These are phyloP conservation scores for Dermatophagoides farinae DNA, from an alignment of 1,140 invertebrate genomes.

Conservation along the genomic window DNA sequence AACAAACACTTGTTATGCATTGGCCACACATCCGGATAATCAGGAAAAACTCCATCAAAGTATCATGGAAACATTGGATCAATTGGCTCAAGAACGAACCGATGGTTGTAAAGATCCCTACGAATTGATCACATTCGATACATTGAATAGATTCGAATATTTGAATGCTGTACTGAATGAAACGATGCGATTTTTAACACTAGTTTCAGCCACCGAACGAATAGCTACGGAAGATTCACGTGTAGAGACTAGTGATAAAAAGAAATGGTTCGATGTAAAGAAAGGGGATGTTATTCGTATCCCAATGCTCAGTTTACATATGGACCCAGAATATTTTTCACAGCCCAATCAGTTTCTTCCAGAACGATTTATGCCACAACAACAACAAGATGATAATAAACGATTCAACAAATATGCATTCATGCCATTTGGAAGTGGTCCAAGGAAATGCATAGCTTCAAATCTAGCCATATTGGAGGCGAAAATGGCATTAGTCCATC, in stretches of 20 bases:
- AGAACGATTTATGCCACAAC: slow-evolving; percentile 3
- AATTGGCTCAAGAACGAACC: not conserved
- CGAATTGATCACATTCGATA: slow-evolving; percentile 18
- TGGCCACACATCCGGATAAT: slow-evolving; percentile 33
- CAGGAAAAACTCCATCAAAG: not conserved
- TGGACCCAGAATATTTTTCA: slow-evolving; percentile 16
- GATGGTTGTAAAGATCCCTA: not conserved
- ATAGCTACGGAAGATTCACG: slow-evolving; percentile 14
- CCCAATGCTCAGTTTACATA: slow-evolving; percentile 19
- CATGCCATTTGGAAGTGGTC: slow-evolving; percentile 8
- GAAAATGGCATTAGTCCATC: slow-evolving; percentile 2
- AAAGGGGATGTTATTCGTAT: slow-evolving; percentile 17
- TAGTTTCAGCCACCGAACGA: slow-evolving; percentile 29
- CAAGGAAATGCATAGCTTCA: slow-evolving; percentile 9
- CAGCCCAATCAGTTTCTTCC: slow-evolving; percentile 20
- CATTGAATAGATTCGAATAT: slow-evolving; percentile 23
- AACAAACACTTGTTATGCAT: slow-evolving; percentile 31
- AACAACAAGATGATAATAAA: not conserved
- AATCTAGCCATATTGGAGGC: slow-evolving; percentile 13
- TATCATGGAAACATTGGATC: not conserved
- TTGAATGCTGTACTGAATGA: slow-evolving; percentile 27
- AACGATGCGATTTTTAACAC: slow-evolving; percentile 24
- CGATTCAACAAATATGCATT: not conserved
- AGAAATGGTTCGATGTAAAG: not conserved
- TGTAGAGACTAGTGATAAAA: not conserved